phyloP scores from a whole-genome alignment of 2,113 vertebrate genomes.

The Columba livia region DNA sequence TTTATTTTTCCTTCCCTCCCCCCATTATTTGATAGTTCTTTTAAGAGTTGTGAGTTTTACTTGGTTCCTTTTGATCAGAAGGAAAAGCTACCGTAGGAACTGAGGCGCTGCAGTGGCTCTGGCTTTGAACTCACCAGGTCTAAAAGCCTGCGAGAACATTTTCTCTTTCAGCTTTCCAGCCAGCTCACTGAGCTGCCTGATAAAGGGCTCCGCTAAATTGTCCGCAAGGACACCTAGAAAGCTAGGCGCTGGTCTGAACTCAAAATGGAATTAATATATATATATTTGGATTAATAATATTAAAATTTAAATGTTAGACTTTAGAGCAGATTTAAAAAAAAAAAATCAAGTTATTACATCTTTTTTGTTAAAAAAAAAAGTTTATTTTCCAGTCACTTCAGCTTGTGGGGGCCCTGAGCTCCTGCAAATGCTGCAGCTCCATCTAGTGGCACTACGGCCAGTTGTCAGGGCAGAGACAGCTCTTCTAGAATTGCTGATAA shows the following conservation, averaged over 20 bases:
- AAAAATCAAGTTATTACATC: neutral
- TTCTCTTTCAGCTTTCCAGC: slow-evolving; percentile 39
- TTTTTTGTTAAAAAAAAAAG: neutral
- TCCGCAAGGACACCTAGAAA: slow-evolving; percentile 60
- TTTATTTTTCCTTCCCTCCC: slow-evolving; percentile 55
- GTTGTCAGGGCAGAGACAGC: neutral
- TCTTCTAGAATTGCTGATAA: too few relatives aligned
- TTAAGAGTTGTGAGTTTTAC: slow-evolving; percentile 51
- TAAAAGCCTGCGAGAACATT: slow-evolving; percentile 74
- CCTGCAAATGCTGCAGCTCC: slow-evolving; percentile 43
- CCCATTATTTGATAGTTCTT: slow-evolving; percentile 67
- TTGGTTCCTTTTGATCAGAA: slow-evolving; percentile 62
- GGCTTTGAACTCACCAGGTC: slow-evolving; percentile 76
- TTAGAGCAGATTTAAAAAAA: neutral
- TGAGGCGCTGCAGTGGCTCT: slow-evolving; percentile 29
- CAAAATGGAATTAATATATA: neutral
- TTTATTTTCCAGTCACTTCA: neutral
- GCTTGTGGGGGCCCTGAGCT: neutral
- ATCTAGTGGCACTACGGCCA: slow-evolving; percentile 46
- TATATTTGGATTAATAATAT: slow-evolving; percentile 15
- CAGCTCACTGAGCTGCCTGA: neutral
- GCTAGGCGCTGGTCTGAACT: neutral
- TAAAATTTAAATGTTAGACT: slow-evolving; percentile 22
- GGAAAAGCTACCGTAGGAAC: slow-evolving; percentile 34
- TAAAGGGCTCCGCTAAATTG: slow-evolving; percentile 57